phyloP scores from a whole-genome alignment of 2,113 vertebrate species.

The Lophius piscatorius region DNA sequence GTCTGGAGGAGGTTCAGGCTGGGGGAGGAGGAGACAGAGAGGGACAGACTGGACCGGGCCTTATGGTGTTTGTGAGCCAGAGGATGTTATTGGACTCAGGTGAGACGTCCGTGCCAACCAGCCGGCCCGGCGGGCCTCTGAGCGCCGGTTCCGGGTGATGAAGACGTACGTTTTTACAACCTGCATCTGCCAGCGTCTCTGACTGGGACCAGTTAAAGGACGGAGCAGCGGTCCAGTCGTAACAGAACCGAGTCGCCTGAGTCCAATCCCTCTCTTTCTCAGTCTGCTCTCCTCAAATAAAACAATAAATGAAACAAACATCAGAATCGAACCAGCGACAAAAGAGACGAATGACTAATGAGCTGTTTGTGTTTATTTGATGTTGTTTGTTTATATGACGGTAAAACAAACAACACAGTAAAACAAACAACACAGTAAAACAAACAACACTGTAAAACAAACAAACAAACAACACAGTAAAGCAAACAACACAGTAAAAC shows the following conservation, averaged over 20 bases:
- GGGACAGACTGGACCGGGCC: constrained; percentile 68
- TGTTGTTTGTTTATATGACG: no score
- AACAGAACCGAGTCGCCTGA: constrained; percentile 81
- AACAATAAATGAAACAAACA: no score
- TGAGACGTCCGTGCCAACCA: no score
- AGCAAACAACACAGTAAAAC: no score
- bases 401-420: no score
- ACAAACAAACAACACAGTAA: no score
- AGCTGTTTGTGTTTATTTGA: no score
- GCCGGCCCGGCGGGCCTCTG: constrained; percentile 90
- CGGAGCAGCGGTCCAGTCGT: constrained; percentile 84
- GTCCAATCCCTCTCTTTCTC: constrained; percentile 68
- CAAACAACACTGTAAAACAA: no score
- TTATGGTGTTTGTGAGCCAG: constrained; percentile 85
- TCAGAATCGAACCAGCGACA: no score
- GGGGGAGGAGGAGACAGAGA: constrained; percentile 28
- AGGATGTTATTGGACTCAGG: constrained; percentile 89
- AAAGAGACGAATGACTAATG: no score
- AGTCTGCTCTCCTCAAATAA: no score
- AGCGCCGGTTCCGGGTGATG: constrained; percentile 53
- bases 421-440: no score
- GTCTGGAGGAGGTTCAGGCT: constrained; percentile 81
- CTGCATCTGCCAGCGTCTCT: constrained; percentile 91
- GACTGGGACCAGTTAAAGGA: constrained; percentile 90
- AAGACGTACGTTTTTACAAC: constrained; percentile 89